Evolutionary conservation across 2,113 vertebrate genomes (phyloP).

Genomic region (Gobiocypris rarus): DNA sequence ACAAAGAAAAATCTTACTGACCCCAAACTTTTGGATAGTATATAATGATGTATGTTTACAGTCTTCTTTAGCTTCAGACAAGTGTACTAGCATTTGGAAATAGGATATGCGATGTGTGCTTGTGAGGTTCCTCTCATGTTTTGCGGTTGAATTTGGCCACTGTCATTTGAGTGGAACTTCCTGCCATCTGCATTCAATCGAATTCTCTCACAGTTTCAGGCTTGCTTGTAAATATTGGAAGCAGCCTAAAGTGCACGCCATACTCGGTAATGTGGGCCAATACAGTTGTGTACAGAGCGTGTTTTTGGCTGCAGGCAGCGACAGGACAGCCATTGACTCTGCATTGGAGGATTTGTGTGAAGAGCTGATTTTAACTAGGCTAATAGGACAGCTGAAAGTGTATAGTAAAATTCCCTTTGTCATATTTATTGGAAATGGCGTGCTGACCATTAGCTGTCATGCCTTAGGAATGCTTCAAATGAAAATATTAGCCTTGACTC

Average conservation of each 20-base stretch:
- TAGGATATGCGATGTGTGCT: constrained; percentile 82
- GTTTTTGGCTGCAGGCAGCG: constrained; percentile 31
- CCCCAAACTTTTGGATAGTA: neutral
- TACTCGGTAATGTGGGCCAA: constrained; percentile 70
- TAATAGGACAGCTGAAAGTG: neutral
- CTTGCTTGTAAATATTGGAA: constrained; percentile 94
- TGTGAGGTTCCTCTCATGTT: constrained; percentile 88
- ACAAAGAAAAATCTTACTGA: neutral
- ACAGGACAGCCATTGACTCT: neutral
- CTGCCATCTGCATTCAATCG: constrained; percentile 97
- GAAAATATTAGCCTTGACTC: constrained; percentile 47
- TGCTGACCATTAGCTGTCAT: constrained; percentile 48
- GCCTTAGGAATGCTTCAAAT: constrained; percentile 52
- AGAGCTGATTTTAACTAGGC: neutral
- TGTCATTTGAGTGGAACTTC: constrained; percentile 98
- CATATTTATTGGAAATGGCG: constrained; percentile 50
- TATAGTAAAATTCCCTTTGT: constrained; percentile 31
- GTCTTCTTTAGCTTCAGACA: constrained; percentile 59
- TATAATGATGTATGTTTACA: constrained; percentile 13
- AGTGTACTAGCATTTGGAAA: constrained; percentile 78
- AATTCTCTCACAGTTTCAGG: constrained; percentile 93
- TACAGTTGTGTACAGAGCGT: constrained; percentile 75
- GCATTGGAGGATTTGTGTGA: neutral
- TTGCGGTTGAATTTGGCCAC: constrained; percentile 92
- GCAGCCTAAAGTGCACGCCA: constrained; percentile 57